A percentile compares a stretch with the other conserved stretches of the same genome.
Evolutionary conservation across 2,888 invertebrate species (phyloP).

Genomic region (Acanthoscelides obtectus): DNA sequence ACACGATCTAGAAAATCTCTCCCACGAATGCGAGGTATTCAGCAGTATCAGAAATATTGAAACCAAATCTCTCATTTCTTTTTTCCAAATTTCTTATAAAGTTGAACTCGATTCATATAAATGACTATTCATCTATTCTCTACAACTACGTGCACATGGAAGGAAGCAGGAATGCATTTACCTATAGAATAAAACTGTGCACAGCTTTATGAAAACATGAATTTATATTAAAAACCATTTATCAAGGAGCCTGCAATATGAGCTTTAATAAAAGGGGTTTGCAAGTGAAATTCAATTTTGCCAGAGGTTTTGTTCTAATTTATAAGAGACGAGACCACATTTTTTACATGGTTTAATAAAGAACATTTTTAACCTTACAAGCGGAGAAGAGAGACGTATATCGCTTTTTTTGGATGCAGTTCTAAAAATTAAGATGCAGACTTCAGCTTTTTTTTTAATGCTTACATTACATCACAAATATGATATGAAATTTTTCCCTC

Average conservation of each 20-base stretch:
- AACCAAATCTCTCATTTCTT: background rate
- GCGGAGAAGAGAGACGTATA: background rate
- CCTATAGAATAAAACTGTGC: background rate
- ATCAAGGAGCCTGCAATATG: background rate
- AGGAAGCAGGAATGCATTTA: background rate
- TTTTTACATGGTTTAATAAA: background rate
- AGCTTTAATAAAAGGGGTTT: background rate
- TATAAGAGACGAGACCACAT: background rate
- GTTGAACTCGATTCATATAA: background rate
- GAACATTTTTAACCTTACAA: background rate
- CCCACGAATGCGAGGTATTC: no score
- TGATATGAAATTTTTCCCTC: no score
- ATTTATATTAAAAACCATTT: background rate
- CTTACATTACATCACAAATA: no score
- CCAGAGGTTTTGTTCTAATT: background rate
- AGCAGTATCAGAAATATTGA: background rate
- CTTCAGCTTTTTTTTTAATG: no score
- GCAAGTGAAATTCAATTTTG: background rate
- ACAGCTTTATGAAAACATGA: background rate
- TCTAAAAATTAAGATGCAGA: background rate
- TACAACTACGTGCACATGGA: background rate
- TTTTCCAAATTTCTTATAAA: background rate
- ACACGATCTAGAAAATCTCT: no score
- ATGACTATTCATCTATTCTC: background rate
- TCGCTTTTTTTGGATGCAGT: background rate